Evolutionary conservation across 2,888 invertebrate genomes (phyloP).

Genomic region (Crocallis elinguaria): DNA sequence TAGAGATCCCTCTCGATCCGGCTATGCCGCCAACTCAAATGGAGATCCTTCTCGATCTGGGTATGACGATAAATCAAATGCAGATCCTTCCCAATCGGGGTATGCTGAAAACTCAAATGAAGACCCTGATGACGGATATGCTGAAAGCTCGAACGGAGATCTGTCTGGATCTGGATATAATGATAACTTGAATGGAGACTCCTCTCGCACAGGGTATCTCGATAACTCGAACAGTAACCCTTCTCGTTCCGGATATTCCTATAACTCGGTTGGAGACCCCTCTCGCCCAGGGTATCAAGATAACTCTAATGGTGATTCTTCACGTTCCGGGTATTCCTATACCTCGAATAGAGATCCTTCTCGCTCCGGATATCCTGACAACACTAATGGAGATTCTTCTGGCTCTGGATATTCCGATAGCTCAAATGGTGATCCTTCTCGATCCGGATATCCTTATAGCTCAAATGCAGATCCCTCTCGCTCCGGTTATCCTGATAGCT

Average conservation of each 20-base stretch:
- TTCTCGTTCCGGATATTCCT: neutral
- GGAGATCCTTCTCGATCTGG: conserved; percentile 1
- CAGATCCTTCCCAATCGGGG: neutral
- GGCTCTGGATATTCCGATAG: neutral
- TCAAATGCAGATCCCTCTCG: neutral
- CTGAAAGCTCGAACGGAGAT: neutral
- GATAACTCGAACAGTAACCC: neutral
- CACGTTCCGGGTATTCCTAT: neutral
- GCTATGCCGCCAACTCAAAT: neutral
- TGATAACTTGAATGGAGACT: neutral
- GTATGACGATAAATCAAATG: neutral
- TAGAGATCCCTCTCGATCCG: neutral
- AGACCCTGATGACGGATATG: neutral
- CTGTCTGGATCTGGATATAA: neutral
- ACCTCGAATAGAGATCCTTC: conserved; percentile 4
- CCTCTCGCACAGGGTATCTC: neutral
- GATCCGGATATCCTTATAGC: conserved; percentile 1
- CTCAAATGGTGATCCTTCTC: conserved; percentile 5
- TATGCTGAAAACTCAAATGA: neutral
- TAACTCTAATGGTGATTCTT: neutral
- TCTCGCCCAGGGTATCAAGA: conserved; percentile 3
- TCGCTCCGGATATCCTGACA: neutral
- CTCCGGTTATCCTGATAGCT: neutral
- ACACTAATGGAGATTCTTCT: neutral
- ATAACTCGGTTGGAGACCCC: neutral